Evolutionary conservation across 2,888 invertebrate genomes (phyloP).

Genomic region (Nephrotoma appendiculata): DNA sequence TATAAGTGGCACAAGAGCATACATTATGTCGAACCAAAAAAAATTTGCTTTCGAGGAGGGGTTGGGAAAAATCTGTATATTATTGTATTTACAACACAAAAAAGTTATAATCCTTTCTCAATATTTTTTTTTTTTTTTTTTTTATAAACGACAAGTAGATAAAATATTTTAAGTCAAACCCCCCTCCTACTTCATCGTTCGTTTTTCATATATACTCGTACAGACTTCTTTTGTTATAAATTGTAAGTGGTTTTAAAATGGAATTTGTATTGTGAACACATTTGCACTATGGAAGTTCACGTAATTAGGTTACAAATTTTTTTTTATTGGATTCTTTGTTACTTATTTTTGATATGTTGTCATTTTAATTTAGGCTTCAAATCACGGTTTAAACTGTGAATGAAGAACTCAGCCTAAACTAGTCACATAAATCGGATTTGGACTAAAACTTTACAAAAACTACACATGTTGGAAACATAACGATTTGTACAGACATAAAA

Average conservation of each 20-base stretch:
- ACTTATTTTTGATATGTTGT: no score
- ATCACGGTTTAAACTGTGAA: no score
- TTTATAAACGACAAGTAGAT: not conserved
- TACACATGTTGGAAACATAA: no score
- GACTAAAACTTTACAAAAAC: no score
- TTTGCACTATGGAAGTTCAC: not conserved
- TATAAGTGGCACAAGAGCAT: not conserved
- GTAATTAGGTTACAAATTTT: not conserved
- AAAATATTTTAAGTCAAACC: not conserved
- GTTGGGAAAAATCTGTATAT: not conserved
- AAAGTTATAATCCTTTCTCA: not conserved
- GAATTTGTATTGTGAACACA: not conserved
- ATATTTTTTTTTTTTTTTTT: not conserved
- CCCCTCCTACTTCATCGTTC: not conserved
- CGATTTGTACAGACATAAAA: no score
- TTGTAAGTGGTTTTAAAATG: not conserved
- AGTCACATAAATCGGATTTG: no score
- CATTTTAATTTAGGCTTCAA: no score
- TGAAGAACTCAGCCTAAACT: no score
- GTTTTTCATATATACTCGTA: not conserved
- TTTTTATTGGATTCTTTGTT: not conserved
- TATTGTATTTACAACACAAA: not conserved
- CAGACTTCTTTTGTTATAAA: not conserved
- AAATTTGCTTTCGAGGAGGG: not conserved
- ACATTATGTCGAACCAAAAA: not conserved